Evolutionary conservation across 2,113 vertebrate species (phyloP).

Genomic region (Rhinichthys klamathensis): DNA sequence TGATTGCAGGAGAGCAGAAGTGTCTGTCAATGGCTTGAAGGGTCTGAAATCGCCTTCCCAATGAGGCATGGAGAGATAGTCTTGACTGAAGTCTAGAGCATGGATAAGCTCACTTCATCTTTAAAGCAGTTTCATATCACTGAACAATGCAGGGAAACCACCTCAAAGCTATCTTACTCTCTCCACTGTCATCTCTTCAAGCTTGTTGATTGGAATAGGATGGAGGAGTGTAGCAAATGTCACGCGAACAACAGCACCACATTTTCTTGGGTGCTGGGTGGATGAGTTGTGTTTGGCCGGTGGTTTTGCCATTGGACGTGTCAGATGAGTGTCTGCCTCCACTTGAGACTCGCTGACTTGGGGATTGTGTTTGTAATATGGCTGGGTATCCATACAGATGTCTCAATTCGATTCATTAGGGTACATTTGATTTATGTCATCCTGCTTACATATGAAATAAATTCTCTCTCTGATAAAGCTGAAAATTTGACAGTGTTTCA

Average conservation of each 20-base stretch:
- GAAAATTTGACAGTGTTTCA: not conserved
- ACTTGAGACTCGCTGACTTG: not conserved
- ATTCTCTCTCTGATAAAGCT: not conserved
- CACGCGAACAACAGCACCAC: not conserved
- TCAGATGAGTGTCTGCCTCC: not conserved
- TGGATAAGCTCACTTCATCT: slow-evolving; percentile 41
- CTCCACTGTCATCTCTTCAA: slow-evolving; percentile 20
- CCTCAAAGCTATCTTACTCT: slow-evolving; percentile 7
- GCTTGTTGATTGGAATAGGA: not conserved
- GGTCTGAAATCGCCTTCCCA: not conserved
- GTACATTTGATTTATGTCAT: not conserved
- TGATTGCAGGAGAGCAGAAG: not conserved
- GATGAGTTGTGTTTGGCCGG: not conserved
- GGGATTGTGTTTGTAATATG: not conserved
- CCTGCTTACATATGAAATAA: not conserved
- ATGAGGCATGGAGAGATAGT: not conserved
- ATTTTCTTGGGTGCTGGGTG: not conserved
- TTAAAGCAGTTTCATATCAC: slow-evolving; percentile 53
- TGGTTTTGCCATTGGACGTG: not conserved
- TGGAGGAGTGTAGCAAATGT: not conserved
- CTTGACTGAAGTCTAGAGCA: not conserved
- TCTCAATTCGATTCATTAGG: not conserved
- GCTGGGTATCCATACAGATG: not conserved
- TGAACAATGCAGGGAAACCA: slow-evolving; percentile 57
- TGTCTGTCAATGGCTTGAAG: not conserved